phyloP scores from a whole-genome alignment of 2,113 vertebrate genomes.

The Oryzias melastigma region DNA sequence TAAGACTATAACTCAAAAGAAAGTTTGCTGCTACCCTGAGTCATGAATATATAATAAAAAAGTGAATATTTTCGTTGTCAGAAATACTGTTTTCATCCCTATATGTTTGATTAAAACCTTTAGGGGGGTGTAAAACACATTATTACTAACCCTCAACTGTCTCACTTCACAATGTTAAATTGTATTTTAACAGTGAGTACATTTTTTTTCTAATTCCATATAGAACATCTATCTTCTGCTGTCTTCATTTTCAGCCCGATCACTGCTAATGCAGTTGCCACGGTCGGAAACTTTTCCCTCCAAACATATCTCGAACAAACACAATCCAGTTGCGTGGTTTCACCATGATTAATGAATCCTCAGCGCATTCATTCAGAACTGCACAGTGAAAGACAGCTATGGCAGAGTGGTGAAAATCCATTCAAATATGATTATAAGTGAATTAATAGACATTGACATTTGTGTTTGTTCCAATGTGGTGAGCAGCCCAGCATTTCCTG shows the following conservation, averaged over 20 bases:
- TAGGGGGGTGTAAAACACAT: no score
- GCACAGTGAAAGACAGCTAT: slow-evolving; percentile 47
- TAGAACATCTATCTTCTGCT: slow-evolving; percentile 7
- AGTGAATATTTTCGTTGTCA: no score
- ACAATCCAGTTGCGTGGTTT: slow-evolving; percentile 50
- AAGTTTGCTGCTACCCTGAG: no score
- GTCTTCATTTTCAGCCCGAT: slow-evolving; percentile 13
- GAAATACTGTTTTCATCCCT: no score
- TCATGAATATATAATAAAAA: no score
- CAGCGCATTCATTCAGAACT: slow-evolving; percentile 55
- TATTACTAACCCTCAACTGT: no score
- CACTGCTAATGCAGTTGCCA: slow-evolving; percentile 37
- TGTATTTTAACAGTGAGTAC: neutral
- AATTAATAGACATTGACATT: slow-evolving; percentile 75
- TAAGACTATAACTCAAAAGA: no score
- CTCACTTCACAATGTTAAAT: slow-evolving; percentile 1
- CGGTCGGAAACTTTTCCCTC: slow-evolving; percentile 38
- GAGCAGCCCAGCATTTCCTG: slow-evolving; percentile 59
- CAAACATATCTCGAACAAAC: slow-evolving; percentile 39
- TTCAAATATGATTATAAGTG: slow-evolving; percentile 70
- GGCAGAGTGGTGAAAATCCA: slow-evolving; percentile 59
- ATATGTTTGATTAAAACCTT: no score
- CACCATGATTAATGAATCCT: slow-evolving; percentile 42
- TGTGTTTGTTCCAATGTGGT: slow-evolving; percentile 69
- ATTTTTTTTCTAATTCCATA: neutral